Conservation (phyloP, 2,888 invertebrate species). For the Allolobophora icterica region DNA sequence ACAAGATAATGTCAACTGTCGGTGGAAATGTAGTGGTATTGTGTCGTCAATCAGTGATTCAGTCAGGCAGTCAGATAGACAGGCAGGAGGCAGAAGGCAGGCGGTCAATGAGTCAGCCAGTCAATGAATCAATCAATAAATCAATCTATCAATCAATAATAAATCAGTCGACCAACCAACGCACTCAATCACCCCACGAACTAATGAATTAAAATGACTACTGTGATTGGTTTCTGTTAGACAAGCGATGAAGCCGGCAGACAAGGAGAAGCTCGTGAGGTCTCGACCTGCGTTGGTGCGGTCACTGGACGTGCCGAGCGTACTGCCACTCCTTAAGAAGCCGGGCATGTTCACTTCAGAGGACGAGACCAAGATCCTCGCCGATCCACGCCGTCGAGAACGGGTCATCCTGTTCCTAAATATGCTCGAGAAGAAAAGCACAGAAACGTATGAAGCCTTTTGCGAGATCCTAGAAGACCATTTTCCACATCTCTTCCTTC, state of each 20-base stretch:
- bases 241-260: slow-evolving; percentile 41
- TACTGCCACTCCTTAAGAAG: slow-evolving; percentile 31
- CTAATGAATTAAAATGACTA: not conserved
- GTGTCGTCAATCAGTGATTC: too few relatives aligned
- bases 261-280: slow-evolving; percentile 40
- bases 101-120: not conserved
- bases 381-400: slow-evolving; percentile 37
- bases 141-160: not conserved
- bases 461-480: slow-evolving; percentile 35
- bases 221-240: not conserved
- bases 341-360: slow-evolving; percentile 30
- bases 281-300: slow-evolving; percentile 38
- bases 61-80: too few relatives aligned
- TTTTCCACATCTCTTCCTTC: slow-evolving; percentile 42
- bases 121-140: too few relatives aligned
- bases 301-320: slow-evolving; percentile 36
- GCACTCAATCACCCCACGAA: not conserved
- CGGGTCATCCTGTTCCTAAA: slow-evolving; percentile 40
- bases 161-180: too few relatives aligned
- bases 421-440: slow-evolving; percentile 43
- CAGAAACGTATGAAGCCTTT: slow-evolving; percentile 41
- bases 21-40: too few relatives aligned
- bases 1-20: too few relatives aligned
- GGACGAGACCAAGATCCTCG: slow-evolving; percentile 34
- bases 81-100: not conserved